Percentiles rank a stretch among this genome's conserved stretches.
These are phyloP conservation scores for Panagrolaimus sp. DNA, from an alignment of 1,140 invertebrate genomes.

Conservation along the genomic window DNA sequence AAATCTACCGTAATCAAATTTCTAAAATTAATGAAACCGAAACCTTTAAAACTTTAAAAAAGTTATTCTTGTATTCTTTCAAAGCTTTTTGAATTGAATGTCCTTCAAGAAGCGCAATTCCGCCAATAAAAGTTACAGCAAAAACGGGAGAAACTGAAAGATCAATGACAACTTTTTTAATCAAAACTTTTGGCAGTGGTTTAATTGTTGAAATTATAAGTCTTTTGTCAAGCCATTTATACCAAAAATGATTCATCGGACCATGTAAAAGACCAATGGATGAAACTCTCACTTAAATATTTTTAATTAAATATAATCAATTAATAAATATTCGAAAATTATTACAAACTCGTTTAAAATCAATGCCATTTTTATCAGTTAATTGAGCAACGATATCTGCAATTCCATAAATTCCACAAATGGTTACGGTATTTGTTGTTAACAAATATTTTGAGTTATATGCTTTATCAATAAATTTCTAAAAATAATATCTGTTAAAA, in stretches of 20 bases:
- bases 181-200: background rate
- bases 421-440: background rate
- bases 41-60: background rate
- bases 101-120: background rate
- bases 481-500: background rate
- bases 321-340: background rate
- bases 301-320: background rate
- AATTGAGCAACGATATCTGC: background rate
- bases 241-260: slow-evolving; percentile 10
- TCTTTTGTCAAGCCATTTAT: background rate
- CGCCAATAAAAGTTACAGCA: background rate
- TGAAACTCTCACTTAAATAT: background rate
- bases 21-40: background rate
- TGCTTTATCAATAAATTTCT: background rate
- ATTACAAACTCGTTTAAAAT: too few relatives aligned
- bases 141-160: background rate
- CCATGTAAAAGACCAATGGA: slow-evolving; percentile 8
- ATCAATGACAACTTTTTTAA: slow-evolving; percentile 4
- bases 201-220: too few relatives aligned
- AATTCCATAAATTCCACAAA: background rate
- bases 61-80: background rate
- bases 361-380: background rate
- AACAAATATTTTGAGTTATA: background rate
- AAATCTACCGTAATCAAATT: background rate
- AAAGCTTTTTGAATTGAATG: slow-evolving; percentile 1